Conservation (phyloP, 2,797 vertebrate species). For the Tokudaia tokunoshimensis region DNA sequence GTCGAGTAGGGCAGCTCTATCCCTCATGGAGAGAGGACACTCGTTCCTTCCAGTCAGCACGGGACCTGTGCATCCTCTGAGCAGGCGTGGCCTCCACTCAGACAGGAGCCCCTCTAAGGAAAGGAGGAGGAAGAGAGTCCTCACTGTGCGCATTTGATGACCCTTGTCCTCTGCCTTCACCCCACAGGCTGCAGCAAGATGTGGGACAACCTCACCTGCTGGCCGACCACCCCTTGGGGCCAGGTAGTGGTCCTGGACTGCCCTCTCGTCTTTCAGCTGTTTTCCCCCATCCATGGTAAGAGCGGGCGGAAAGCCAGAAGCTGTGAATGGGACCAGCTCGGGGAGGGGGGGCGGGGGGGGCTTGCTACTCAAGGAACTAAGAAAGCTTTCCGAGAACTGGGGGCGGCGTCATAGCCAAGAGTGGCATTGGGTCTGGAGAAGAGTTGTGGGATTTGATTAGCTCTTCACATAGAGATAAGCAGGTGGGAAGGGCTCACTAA, state of each 20-base stretch:
- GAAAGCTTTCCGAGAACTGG: not conserved
- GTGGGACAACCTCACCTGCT: slow-evolving; percentile 97
- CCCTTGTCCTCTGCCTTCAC: not conserved
- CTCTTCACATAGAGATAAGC: slow-evolving; percentile 68
- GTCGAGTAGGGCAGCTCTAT: rapidly evolving
- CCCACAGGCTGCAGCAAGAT: slow-evolving; percentile 93
- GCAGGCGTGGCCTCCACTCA: not conserved
- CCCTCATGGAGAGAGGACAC: rapidly evolving
- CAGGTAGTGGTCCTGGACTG: slow-evolving; percentile 93
- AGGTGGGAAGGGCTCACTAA: slow-evolving; percentile 57
- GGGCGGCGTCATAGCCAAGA: not conserved
- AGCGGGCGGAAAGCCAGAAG: not conserved
- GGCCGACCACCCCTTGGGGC: slow-evolving; percentile 93
- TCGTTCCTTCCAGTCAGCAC: too few relatives aligned
- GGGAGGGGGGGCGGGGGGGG: too few relatives aligned
- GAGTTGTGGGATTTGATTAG: slow-evolving; percentile 2
- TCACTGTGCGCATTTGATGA: not conserved
- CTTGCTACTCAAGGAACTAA: not conserved
- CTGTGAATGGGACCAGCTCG: not conserved
- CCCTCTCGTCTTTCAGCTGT: slow-evolving; percentile 92
- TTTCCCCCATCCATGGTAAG: slow-evolving; percentile 92
- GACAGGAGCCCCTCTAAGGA: not conserved
- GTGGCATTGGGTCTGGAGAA: not conserved
- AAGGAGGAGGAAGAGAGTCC: not conserved
- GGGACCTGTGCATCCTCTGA: not conserved